phyloP scores from a whole-genome alignment of 2,113 vertebrate species.

The Perca schrenkii region DNA sequence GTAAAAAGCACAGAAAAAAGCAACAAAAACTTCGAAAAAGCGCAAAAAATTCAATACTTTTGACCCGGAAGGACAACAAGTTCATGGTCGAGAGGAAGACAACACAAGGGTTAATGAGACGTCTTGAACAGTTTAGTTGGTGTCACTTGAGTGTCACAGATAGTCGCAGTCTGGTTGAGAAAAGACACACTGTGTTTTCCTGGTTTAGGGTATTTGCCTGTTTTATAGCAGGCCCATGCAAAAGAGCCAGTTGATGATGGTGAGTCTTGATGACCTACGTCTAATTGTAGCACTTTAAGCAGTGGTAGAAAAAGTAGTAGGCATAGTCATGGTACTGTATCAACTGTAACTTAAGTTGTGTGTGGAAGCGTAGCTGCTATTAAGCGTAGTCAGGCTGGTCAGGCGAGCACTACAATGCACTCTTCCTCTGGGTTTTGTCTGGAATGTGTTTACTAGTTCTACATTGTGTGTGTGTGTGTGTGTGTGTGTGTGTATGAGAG shows the following conservation, averaged over 20 bases:
- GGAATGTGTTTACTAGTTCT: constrained; percentile 76
- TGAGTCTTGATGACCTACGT: not conserved
- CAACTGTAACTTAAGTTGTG: constrained; percentile 56
- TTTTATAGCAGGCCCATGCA: constrained; percentile 3
- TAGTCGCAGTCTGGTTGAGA: not conserved
- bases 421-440: constrained; percentile 73
- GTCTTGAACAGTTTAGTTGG: not conserved
- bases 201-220: not conserved
- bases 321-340: constrained; percentile 31
- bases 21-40: too few relatives aligned
- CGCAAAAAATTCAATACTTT: too few relatives aligned
- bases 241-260: not conserved
- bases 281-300: constrained; percentile 3
- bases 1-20: too few relatives aligned
- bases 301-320: constrained; percentile 16
- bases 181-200: constrained; percentile 5
- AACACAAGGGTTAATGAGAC: not conserved
- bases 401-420: constrained; percentile 37
- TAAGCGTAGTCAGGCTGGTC: constrained; percentile 39
- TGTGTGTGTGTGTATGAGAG: constrained; percentile 28
- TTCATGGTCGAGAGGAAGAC: too few relatives aligned
- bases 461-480: constrained; percentile 38
- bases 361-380: constrained; percentile 41
- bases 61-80: too few relatives aligned
- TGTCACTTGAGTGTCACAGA: not conserved